These are phyloP conservation scores for Drosophila saltans DNA, from an alignment of 1,140 invertebrate genomes.

Conservation along the genomic window DNA sequence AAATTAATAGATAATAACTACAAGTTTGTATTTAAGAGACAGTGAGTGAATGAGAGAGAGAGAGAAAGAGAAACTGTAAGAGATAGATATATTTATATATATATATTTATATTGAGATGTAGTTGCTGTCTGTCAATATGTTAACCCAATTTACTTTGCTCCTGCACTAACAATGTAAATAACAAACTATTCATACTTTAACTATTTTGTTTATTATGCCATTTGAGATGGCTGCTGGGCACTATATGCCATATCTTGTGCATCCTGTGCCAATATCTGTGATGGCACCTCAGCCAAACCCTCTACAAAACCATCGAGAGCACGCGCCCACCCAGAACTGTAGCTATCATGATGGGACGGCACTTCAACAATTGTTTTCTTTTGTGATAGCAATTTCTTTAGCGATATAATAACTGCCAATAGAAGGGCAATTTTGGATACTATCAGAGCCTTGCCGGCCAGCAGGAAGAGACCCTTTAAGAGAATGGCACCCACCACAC, in stretches of 20 bases:
- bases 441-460: slow-evolving; percentile 91
- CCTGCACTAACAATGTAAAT: slow-evolving; percentile 48
- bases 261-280: slow-evolving; percentile 83
- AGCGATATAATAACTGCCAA: slow-evolving; percentile 91
- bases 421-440: slow-evolving; percentile 92
- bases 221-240: slow-evolving; percentile 84
- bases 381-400: slow-evolving; percentile 90
- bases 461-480: slow-evolving; percentile 92
- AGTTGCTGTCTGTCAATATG: slow-evolving; percentile 24
- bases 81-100: slow-evolving; percentile 26
- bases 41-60: not conserved
- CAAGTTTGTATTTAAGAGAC: not conserved
- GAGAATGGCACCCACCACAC: slow-evolving; percentile 89
- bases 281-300: slow-evolving; percentile 75
- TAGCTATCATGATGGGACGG: slow-evolving; percentile 86
- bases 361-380: slow-evolving; percentile 90
- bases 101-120: slow-evolving; percentile 28
- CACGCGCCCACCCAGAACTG: slow-evolving; percentile 86
- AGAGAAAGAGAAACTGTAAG: slow-evolving; percentile 1
- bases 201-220: slow-evolving; percentile 51
- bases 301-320: slow-evolving; percentile 84
- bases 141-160: slow-evolving; percentile 57
- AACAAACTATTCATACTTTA: slow-evolving; percentile 39
- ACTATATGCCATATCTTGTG: slow-evolving; percentile 87
- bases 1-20: not conserved